Evolutionary conservation across 1,140 invertebrate genomes (phyloP), one percentile per base, ranked within the genome.

Genomic region (Trinorchestia longiramus): DNA sequence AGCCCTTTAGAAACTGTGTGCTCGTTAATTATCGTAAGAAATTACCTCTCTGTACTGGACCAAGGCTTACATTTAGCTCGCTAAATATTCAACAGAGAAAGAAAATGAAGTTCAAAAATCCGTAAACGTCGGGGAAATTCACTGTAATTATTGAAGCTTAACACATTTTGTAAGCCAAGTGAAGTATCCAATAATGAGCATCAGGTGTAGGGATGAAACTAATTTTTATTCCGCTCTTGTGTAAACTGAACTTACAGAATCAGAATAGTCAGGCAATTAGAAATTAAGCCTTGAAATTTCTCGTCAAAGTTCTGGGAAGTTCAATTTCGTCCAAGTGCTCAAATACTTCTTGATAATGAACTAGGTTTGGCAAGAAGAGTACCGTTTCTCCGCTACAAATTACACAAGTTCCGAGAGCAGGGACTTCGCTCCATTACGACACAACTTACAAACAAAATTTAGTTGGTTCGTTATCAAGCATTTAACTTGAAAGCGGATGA

Each of bases 381-480:
- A 77, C 36, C 62, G 62, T 77, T 77, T 28, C 62, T 77, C 1
- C 28, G 28, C 62, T 3, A 77, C 62, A 77, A 77, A 77, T 77
- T 77, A 77, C 62, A 77, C 62, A 77, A 77, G 15, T 77, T 77
- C 62, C 15, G 28, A 36, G 15, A 77, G 62, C 15, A 77, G 62
- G 28, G n/a, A 90, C 41, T 90, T 90, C 11, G 88, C 43, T 90
- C 88, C 88, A 90, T 90, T 42, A 90, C 88, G 88, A 90, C 23
- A 28, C 88, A 90, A 90, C 88, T 90, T 90, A 28, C 88, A 43
- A 90, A 90, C 88, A 90, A 90, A 90, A 90, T 90, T 41, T 41
- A 90, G 41, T 90, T 42, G 88, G 88, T 90, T 90, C 88, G 88
- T 90, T 90, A 90, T 90, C 88, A 90, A 42, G 88, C 88, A 90